Percentiles rank a stretch among this genome's conserved stretches.
phyloP scores from a whole-genome alignment of 2,888 invertebrate genomes.

The Papilio gigon region DNA sequence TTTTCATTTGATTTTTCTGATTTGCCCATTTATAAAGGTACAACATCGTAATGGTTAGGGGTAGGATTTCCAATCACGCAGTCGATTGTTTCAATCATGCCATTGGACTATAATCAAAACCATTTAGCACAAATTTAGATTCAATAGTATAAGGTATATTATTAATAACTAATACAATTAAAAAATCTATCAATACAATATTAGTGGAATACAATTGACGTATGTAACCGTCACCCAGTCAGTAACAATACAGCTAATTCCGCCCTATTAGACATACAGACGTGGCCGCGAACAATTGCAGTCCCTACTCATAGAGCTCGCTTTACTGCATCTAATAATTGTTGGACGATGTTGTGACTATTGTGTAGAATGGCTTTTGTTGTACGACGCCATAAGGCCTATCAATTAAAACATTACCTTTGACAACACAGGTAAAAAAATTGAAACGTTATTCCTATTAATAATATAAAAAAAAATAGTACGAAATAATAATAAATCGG shows the following conservation, averaged over 20 bases:
- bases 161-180: too few species aligned
- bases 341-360: conserved; percentile 12
- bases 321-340: conserved; percentile 28
- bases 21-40: too few species aligned
- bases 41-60: too few species aligned
- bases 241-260: conserved; percentile 36
- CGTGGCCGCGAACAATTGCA: conserved; percentile 30
- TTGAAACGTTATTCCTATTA: neutral
- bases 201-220: conserved; percentile 9
- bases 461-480: neutral
- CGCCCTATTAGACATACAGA: conserved; percentile 34
- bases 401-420: neutral
- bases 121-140: too few species aligned
- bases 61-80: too few species aligned
- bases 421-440: neutral
- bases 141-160: too few species aligned
- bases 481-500: neutral
- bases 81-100: too few species aligned
- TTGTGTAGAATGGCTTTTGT: conserved; percentile 11
- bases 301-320: conserved; percentile 12
- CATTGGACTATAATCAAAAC: too few species aligned
- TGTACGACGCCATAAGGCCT: neutral
- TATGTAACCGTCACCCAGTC: conserved; percentile 24
- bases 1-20: too few species aligned
- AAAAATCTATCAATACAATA: neutral